Percentiles rank a stretch among this genome's conserved stretches.
Evolutionary conservation across 2,888 invertebrate species (phyloP).

Genomic region (Catotricha subobsoleta): DNA sequence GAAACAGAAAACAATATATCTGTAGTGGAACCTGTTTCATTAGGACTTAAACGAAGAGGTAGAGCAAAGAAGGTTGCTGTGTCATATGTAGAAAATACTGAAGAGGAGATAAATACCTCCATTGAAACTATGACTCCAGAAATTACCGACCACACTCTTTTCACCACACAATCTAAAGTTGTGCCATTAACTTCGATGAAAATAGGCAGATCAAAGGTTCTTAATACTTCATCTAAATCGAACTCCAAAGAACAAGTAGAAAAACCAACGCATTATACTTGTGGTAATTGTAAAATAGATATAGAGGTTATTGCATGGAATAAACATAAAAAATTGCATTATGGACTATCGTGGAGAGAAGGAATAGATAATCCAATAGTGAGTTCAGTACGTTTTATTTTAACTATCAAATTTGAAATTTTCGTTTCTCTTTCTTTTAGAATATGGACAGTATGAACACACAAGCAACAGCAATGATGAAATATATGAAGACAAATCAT

Average conservation of each 20-base stretch:
- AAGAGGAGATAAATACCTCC: too few relatives aligned
- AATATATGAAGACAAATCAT: constrained; percentile 3
- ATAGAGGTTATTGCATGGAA: constrained; percentile 14
- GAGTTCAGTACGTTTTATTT: constrained; percentile 9
- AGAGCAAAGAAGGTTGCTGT: too few relatives aligned
- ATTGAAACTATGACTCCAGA: too few relatives aligned
- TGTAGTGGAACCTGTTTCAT: too few relatives aligned
- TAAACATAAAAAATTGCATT: constrained; percentile 20
- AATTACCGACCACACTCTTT: too few relatives aligned
- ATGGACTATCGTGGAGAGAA: constrained; percentile 24
- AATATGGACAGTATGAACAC: background rate
- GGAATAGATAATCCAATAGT: constrained; percentile 16
- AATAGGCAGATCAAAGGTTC: too few relatives aligned
- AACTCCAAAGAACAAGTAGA: background rate
- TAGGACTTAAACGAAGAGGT: too few relatives aligned
- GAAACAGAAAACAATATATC: too few relatives aligned
- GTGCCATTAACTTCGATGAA: too few relatives aligned
- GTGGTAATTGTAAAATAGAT: constrained; percentile 22
- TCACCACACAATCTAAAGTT: too few relatives aligned
- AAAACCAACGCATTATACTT: constrained; percentile 12
- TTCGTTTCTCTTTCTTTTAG: background rate
- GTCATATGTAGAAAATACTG: too few relatives aligned
- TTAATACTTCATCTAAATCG: too few relatives aligned
- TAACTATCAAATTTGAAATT: background rate
- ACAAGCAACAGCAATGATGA: background rate